A percentile compares a stretch with the other conserved stretches of the same genome.
phyloP scores from a whole-genome alignment of 92 coral and sea anemone species.

The Pocillopora grandis region DNA sequence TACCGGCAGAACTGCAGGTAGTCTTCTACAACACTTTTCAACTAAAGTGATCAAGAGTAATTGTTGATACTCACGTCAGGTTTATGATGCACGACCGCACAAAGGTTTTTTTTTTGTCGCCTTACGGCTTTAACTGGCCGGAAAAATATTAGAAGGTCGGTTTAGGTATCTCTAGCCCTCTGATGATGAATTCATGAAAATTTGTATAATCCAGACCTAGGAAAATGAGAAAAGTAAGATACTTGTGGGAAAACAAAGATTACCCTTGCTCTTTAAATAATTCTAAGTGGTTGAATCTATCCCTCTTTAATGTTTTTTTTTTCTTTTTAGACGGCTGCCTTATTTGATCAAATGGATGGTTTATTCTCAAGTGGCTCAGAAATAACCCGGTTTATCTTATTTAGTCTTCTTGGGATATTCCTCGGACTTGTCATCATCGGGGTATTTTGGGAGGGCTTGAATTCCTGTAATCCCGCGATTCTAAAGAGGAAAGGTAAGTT shows the following conservation, averaged over 20 bases:
- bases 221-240: background rate
- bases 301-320: background rate
- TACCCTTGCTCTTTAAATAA: background rate
- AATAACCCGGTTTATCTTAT: constrained; percentile 25
- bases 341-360: constrained; percentile 39
- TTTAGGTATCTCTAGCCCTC: too few relatives aligned
- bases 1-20: constrained; percentile 37
- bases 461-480: background rate
- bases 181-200: too few relatives aligned
- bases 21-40: background rate
- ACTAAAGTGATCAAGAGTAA: background rate
- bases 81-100: background rate
- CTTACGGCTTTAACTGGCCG: too few relatives aligned
- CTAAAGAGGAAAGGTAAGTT: constrained; percentile 14
- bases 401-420: constrained; percentile 33
- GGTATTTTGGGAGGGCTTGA: constrained; percentile 17
- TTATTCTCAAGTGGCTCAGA: constrained; percentile 36
- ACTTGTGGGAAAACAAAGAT: background rate
- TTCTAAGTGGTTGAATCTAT: background rate
- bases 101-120: too few relatives aligned
- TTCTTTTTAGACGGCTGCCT: constrained; percentile 18
- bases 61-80: background rate
- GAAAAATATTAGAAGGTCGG: too few relatives aligned
- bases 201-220: too few relatives aligned
- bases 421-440: constrained; percentile 3